A percentile compares a stretch with the other conserved stretches of the same genome.
These are phyloP conservation scores for Phyllotis vaccarum DNA, from an alignment of 2,797 vertebrate species.

Conservation along the genomic window DNA sequence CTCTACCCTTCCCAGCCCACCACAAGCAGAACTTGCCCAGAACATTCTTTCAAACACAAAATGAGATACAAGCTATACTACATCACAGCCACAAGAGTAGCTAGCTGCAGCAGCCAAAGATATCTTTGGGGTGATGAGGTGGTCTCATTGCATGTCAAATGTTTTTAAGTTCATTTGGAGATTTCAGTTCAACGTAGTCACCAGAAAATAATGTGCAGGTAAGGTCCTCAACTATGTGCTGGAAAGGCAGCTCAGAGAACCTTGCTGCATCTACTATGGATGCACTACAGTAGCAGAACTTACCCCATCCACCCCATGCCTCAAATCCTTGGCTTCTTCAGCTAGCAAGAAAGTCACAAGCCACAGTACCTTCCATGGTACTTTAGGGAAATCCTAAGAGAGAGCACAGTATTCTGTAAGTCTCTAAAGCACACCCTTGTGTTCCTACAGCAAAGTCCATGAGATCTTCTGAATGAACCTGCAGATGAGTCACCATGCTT, in stretches of 20 bases:
- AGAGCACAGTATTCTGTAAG: slow-evolving; percentile 91
- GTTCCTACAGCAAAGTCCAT: slow-evolving; percentile 87
- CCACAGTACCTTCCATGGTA: slow-evolving; percentile 88
- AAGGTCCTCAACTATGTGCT: slow-evolving; percentile 74
- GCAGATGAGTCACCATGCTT: slow-evolving; percentile 89
- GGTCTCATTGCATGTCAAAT: slow-evolving; percentile 78
- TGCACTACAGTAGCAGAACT: background rate
- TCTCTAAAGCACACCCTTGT: slow-evolving; percentile 91
- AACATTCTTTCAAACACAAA: slow-evolving; percentile 89
- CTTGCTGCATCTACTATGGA: background rate
- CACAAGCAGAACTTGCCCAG: slow-evolving; percentile 86
- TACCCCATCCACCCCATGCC: background rate
- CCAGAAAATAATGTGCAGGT: slow-evolving; percentile 80
- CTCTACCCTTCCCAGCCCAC: slow-evolving; percentile 81
- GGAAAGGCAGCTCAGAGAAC: slow-evolving; percentile 75
- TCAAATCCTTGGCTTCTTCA: slow-evolving; percentile 86
- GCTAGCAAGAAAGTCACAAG: slow-evolving; percentile 90
- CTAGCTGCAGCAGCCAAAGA: slow-evolving; percentile 91
- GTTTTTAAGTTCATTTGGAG: slow-evolving; percentile 76
- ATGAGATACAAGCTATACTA: slow-evolving; percentile 88
- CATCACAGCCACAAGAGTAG: slow-evolving; percentile 88
- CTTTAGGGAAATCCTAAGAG: slow-evolving; percentile 81
- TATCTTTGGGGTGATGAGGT: slow-evolving; percentile 86
- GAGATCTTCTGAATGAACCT: slow-evolving; percentile 88
- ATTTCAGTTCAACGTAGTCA: slow-evolving; percentile 80